phyloP scores from a whole-genome alignment of 2,888 invertebrate species.

The Synanthedon formicaeformis region DNA sequence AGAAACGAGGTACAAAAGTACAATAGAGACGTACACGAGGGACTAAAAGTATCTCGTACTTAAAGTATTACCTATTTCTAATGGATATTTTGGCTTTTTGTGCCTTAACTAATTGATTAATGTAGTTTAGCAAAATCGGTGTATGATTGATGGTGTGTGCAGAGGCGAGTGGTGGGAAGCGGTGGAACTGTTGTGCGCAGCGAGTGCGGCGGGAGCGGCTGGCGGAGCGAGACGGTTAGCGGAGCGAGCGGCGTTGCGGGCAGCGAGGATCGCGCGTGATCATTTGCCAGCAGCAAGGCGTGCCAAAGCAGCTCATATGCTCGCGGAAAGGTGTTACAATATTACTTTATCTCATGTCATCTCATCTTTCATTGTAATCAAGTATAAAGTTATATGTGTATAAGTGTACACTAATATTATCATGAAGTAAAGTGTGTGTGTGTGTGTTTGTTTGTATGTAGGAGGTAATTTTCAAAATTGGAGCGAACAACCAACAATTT shows the following conservation, averaged over 20 bases:
- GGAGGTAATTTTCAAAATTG: no score
- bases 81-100: no score
- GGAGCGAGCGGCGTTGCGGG: slow-evolving; percentile 58
- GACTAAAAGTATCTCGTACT: no score
- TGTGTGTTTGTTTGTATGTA: not conserved
- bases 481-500: no score
- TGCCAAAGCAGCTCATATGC: slow-evolving; percentile 41
- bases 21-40: no score
- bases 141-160: not conserved
- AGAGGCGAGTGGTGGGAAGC: slow-evolving; percentile 58
- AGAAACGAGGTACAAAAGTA: no score
- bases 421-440: not conserved
- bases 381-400: not conserved
- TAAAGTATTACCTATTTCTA: no score
- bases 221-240: slow-evolving; percentile 50
- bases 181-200: slow-evolving; percentile 40
- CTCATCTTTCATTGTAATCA: not conserved
- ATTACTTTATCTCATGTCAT: no score
- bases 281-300: slow-evolving; percentile 29
- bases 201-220: slow-evolving; percentile 43
- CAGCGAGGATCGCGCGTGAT: slow-evolving; percentile 54
- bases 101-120: no score
- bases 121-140: no score
- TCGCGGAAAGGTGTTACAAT: slow-evolving; percentile 37
- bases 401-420: not conserved